Conservation (phyloP, 2,797 vertebrate genomes). For the Rhabdophis nuchalis region DNA sequence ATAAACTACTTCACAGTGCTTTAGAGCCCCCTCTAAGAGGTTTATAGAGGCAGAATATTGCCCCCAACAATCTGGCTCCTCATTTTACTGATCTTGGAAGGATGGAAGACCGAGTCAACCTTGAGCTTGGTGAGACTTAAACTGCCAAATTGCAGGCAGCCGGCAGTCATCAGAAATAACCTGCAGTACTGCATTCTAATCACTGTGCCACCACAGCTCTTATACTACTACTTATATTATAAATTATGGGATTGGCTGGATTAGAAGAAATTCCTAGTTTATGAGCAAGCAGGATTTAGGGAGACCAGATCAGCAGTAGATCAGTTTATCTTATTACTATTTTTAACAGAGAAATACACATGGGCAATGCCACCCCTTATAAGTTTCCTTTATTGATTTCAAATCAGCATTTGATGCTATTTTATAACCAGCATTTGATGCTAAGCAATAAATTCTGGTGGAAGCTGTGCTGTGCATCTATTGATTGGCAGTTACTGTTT, state of each 20-base stretch:
- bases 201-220: too few species aligned
- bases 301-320: background rate
- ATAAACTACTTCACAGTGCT: too few species aligned
- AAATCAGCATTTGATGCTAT: background rate
- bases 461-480: background rate
- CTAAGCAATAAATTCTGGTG: background rate
- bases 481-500: background rate
- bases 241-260: background rate
- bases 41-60: too few species aligned
- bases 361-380: background rate
- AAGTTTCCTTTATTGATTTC: background rate
- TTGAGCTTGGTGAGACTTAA: too few species aligned
- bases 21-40: too few species aligned
- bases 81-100: too few species aligned
- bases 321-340: background rate
- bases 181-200: too few species aligned
- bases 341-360: background rate
- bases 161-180: too few species aligned
- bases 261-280: background rate
- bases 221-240: background rate
- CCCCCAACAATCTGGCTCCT: too few species aligned
- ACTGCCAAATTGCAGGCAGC: too few species aligned
- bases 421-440: background rate
- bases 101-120: too few species aligned
- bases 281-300: background rate